Evolutionary conservation across 2,888 invertebrate genomes (phyloP).

Genomic region (Germaria angustata): DNA sequence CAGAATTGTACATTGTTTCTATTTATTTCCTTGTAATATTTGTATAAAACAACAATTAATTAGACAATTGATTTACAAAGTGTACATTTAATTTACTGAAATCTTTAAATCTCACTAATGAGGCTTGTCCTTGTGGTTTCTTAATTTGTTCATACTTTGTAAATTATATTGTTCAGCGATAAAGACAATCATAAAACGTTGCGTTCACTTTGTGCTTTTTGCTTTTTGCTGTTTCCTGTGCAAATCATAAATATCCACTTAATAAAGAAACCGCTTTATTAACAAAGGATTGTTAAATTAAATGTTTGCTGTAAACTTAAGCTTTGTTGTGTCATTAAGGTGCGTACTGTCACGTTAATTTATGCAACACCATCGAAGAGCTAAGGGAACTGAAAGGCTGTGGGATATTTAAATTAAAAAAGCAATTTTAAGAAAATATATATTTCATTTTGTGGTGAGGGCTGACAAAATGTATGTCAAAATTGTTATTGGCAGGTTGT

Average conservation of each 20-base stretch:
- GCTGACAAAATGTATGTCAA: too few relatives aligned
- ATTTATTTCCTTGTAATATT: background rate
- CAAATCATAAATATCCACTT: slow-evolving; percentile 44
- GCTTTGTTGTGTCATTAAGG: slow-evolving; percentile 48
- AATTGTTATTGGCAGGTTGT: too few relatives aligned
- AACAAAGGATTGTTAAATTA: slow-evolving; percentile 60
- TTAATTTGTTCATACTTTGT: slow-evolving; percentile 45
- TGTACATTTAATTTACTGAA: slow-evolving; percentile 1
- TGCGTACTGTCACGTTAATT: slow-evolving; percentile 38
- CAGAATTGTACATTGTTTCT: background rate
- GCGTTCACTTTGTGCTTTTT: slow-evolving; percentile 1
- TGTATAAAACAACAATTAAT: slow-evolving; percentile 42
- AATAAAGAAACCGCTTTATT: slow-evolving; percentile 56
- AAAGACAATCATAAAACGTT: slow-evolving; percentile 33
- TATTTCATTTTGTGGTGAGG: too few relatives aligned
- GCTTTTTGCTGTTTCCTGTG: background rate
- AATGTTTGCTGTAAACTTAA: slow-evolving; percentile 41
- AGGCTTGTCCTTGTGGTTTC: slow-evolving; percentile 29
- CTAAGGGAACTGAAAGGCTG: background rate
- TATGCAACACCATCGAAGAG: slow-evolving; percentile 18
- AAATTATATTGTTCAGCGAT: slow-evolving; percentile 29
- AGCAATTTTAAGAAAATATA: too few relatives aligned
- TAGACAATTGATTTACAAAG: slow-evolving; percentile 7
- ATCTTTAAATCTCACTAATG: slow-evolving; percentile 30
- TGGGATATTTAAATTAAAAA: too few relatives aligned